Percentiles rank a stretch among this genome's conserved stretches.
Evolutionary conservation across 2,113 vertebrate genomes (phyloP).

Genomic region (Oxyruncus cristatus): DNA sequence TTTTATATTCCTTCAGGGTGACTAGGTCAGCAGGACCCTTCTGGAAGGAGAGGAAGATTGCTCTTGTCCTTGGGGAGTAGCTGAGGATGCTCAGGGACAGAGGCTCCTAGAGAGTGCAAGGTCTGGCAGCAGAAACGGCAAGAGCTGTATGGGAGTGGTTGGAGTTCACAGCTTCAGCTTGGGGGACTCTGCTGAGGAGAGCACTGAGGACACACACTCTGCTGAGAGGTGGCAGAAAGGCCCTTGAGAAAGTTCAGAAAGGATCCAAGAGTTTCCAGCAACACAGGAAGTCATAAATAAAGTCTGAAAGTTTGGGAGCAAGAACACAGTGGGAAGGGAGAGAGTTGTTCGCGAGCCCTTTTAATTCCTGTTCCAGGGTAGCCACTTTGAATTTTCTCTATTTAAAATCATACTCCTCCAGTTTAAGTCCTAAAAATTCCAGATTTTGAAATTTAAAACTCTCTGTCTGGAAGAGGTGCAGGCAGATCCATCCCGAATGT

Average conservation of each 20-base stretch:
- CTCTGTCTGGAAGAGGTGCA: neutral
- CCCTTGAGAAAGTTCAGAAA: neutral
- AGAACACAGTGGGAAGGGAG: neutral
- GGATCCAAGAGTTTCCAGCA: neutral
- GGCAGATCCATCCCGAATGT: neutral
- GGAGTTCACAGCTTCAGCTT: neutral
- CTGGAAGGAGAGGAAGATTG: neutral
- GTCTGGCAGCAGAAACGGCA: fast-evolving
- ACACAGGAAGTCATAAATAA: neutral
- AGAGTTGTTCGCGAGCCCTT: neutral
- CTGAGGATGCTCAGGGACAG: neutral
- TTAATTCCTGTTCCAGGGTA: neutral
- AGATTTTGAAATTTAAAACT: neutral
- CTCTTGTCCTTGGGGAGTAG: neutral
- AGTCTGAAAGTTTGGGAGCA: neutral
- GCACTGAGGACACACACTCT: neutral
- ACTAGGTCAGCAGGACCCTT: neutral
- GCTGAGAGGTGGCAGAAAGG: neutral
- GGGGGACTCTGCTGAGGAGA: neutral
- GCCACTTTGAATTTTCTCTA: neutral
- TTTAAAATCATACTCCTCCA: neutral
- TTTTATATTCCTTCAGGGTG: neutral
- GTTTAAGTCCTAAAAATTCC: neutral
- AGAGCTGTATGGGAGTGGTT: neutral
- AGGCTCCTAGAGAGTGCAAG: neutral